Evolutionary conservation across 1,140 invertebrate genomes (phyloP), one percentile per base, ranked within the genome.

Genomic region (Aphidius gifuensis): DNA sequence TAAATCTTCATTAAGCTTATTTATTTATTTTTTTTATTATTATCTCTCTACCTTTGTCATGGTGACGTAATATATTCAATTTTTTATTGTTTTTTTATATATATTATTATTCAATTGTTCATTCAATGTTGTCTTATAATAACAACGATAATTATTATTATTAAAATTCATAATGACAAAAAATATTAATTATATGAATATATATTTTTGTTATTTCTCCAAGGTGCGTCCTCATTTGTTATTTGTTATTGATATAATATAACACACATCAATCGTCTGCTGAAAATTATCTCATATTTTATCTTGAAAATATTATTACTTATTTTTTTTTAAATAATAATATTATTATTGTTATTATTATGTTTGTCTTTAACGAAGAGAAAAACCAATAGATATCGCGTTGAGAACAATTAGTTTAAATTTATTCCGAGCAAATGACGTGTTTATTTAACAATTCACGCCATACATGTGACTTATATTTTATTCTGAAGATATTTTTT

Each of bases 211-310:
- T 42, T 38, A 55, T 43, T 6, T 38, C 23, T 55, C 9, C 40
- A 54, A 58, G 51, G 62, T 59, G 62, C 57, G 62, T 60, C 50
- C 55, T 59, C 57, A 49, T 64, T 56, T 32, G 23, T 32, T 32
- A 32, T 32, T 32, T 32, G 23, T 32, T 32, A 32, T 32, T 32
- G 23, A 32, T 32, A 32, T 32, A 32, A 32, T 32, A 32, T 32
- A 32, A 32, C 23, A 32, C 23, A 32, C 23, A 32, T 32, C 23
- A 32, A 32, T 32, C 23, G 23, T 32, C 23, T 32, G 23, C 23
- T 32, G 23, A 4, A 32, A 32, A 32, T 32, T 32, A 32, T 32
- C 23, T 32, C 23, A 32, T 32, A 32, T 32, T 32, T 32, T 32
- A 32, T 32, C 23, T 32, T 32, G 4, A 32, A 32, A 32, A 32